A percentile compares a stretch with the other conserved stretches of the same genome.
These are phyloP conservation scores for Drosophila tripunctata DNA, from an alignment of 2,888 invertebrate genomes.

Conservation along the genomic window DNA sequence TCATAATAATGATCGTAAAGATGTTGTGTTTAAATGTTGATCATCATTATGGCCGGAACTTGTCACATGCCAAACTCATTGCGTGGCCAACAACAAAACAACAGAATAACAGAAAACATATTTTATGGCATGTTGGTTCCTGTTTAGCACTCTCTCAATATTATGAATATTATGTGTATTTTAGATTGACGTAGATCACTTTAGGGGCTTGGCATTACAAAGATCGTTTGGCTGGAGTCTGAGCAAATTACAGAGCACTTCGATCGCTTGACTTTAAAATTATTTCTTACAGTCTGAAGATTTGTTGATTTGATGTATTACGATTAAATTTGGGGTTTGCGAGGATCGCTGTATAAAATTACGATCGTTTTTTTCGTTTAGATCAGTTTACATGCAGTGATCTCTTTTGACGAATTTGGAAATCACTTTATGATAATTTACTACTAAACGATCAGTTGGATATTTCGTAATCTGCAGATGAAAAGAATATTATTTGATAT, in stretches of 20 bases:
- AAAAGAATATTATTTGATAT: no score
- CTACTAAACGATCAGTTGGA: no score
- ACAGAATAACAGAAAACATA: no score
- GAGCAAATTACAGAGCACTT: not conserved
- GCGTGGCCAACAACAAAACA: constrained; percentile 30
- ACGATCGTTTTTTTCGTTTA: no score
- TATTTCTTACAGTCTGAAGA: no score
- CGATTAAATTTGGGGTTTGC: no score
- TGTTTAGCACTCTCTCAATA: constrained; percentile 35
- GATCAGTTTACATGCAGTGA: no score
- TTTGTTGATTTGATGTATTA: no score
- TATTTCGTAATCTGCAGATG: no score
- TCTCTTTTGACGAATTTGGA: no score
- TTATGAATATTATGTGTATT: not conserved
- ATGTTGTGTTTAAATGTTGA: constrained; percentile 48
- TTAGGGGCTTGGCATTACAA: constrained; percentile 2
- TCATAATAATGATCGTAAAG: constrained; percentile 52
- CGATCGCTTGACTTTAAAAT: not conserved
- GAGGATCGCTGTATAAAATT: no score
- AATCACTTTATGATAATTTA: not conserved
- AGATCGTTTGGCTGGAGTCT: constrained; percentile 10
- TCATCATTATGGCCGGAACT: constrained; percentile 72
- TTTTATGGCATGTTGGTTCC: constrained; percentile 64
- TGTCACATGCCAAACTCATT: constrained; percentile 66
- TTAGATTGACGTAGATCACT: not conserved